phyloP scores from a whole-genome alignment of 2,113 vertebrate species.

The Apaloderma vittatum region DNA sequence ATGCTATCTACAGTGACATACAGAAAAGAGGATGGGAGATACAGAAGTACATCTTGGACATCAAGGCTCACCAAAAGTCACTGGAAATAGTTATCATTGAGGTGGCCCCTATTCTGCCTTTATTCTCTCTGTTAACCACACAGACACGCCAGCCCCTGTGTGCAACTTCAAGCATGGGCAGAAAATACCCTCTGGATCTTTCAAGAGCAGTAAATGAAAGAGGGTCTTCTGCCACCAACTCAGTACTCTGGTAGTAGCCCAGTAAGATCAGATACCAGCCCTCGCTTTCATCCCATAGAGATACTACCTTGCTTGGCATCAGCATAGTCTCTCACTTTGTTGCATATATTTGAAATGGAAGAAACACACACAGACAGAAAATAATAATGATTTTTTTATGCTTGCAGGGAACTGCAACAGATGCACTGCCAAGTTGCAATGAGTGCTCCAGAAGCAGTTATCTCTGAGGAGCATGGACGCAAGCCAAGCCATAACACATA shows the following conservation, averaged over 20 bases:
- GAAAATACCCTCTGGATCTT: background rate
- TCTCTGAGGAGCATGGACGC: background rate
- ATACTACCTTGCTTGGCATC: background rate
- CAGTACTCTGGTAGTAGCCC: background rate
- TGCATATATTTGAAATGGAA: background rate
- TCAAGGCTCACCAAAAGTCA: background rate
- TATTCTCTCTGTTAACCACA: background rate
- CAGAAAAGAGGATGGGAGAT: background rate
- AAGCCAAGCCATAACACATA: background rate
- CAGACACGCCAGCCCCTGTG: background rate
- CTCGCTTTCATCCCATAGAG: background rate
- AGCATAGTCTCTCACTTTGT: background rate
- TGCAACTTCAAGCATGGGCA: background rate
- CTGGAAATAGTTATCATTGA: background rate
- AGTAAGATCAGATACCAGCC: background rate
- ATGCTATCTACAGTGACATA: fast-evolving
- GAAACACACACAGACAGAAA: background rate
- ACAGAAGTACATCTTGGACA: background rate
- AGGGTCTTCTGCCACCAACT: background rate
- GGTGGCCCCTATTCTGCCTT: background rate
- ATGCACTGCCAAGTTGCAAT: background rate
- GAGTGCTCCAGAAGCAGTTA: background rate
- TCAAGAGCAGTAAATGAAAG: background rate
- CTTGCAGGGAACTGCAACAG: background rate
- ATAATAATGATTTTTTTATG: background rate